phyloP scores from a whole-genome alignment of 37 sponge, comb jelly and placozoan species.

The Petrosia ficiformis region DNA sequence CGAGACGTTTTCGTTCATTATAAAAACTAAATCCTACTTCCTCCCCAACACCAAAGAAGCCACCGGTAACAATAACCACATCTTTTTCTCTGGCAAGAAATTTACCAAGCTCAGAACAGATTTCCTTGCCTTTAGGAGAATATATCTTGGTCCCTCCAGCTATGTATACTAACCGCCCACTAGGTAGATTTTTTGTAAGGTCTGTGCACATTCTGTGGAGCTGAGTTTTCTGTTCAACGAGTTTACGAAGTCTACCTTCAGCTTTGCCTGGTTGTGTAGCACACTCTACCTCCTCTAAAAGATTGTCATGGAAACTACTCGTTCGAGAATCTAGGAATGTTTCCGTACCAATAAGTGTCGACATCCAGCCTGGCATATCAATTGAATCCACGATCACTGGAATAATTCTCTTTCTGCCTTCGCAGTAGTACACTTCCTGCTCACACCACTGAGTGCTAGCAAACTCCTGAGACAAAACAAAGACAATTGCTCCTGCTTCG shows the following conservation, averaged over 20 bases:
- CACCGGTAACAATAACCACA: slow-evolving; percentile 72
- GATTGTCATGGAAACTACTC: slow-evolving; percentile 7
- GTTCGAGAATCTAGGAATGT: slow-evolving; percentile 46
- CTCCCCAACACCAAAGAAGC: slow-evolving; percentile 85
- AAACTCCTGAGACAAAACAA: slow-evolving; percentile 69
- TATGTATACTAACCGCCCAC: slow-evolving; percentile 63
- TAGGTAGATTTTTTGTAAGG: slow-evolving; percentile 29
- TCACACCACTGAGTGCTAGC: slow-evolving; percentile 29
- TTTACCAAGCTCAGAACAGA: slow-evolving; percentile 68
- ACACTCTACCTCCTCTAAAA: slow-evolving; percentile 35
- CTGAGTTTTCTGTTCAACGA: slow-evolving; percentile 23
- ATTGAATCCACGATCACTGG: slow-evolving; percentile 53
- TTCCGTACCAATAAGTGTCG: slow-evolving; percentile 73
- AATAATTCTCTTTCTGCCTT: slow-evolving; percentile 76
- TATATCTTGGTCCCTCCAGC: slow-evolving; percentile 74
- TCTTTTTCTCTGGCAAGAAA: slow-evolving; percentile 47
- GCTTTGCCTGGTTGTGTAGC: slow-evolving; percentile 39
- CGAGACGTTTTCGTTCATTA: slow-evolving; percentile 31
- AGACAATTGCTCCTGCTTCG: slow-evolving; percentile 69
- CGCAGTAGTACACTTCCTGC: slow-evolving; percentile 81
- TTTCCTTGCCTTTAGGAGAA: slow-evolving; percentile 43
- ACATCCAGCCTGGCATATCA: slow-evolving; percentile 70
- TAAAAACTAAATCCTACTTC: slow-evolving; percentile 58
- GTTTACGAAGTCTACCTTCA: slow-evolving; percentile 21
- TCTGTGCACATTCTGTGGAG: slow-evolving; percentile 25